A percentile compares a stretch with the other conserved stretches of the same genome.
Conservation (phyloP, 2,113 vertebrate species). For the Alligator sinensis region DNA sequence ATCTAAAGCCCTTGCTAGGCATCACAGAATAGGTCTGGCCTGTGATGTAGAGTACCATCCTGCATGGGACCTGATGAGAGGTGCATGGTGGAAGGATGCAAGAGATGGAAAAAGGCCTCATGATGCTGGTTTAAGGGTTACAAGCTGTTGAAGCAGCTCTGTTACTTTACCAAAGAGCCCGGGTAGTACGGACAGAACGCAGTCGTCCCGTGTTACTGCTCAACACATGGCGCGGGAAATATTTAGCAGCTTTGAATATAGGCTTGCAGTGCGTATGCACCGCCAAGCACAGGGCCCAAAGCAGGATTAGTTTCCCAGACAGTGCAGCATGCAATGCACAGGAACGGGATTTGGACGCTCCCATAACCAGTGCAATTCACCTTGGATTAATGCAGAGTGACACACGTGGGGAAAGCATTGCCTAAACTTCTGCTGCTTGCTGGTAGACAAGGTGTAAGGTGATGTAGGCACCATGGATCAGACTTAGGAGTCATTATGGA, state of each 20-base stretch:
- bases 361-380: background rate
- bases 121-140: background rate
- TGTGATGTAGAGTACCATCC: background rate
- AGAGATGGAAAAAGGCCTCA: background rate
- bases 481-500: background rate
- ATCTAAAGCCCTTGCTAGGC: background rate
- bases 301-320: background rate
- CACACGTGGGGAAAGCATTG: too few relatives aligned
- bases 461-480: background rate
- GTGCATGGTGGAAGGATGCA: background rate
- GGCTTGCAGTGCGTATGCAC: background rate
- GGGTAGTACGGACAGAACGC: background rate
- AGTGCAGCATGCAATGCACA: background rate
- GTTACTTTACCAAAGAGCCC: background rate
- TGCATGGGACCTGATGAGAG: background rate
- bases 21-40: background rate
- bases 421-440: background rate
- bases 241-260: background rate
- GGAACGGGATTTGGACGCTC: background rate
- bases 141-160: background rate
- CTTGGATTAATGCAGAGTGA: too few relatives aligned
- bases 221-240: background rate
- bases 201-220: background rate
- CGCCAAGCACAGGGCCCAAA: background rate
- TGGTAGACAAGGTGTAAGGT: background rate